phyloP scores from a whole-genome alignment of 2,113 vertebrate genomes.

The Colius striatus region DNA sequence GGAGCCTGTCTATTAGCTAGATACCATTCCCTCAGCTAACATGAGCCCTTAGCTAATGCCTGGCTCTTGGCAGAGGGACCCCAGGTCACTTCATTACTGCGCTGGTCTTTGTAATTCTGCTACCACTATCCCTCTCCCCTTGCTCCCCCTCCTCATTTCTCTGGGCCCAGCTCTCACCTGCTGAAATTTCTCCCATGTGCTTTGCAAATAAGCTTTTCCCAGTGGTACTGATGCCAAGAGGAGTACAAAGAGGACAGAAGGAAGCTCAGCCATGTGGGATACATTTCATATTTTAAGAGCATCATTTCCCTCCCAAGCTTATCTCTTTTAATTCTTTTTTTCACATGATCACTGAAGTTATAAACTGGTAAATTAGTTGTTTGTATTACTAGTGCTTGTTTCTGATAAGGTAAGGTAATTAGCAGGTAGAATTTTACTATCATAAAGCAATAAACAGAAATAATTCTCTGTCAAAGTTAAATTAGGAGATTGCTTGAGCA shows the following conservation, averaged over 20 bases:
- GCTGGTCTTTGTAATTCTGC: neutral
- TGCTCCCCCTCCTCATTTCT: neutral
- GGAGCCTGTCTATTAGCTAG: neutral
- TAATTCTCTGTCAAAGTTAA: neutral
- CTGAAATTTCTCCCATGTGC: rapidly evolving
- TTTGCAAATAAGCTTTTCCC: neutral
- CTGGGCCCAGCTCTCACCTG: neutral
- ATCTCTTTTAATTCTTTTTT: neutral
- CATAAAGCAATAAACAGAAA: neutral
- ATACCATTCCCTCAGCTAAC: neutral
- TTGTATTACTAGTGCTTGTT: neutral
- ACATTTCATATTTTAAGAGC: neutral
- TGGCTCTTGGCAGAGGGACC: neutral
- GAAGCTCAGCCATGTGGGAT: neutral
- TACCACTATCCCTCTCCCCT: neutral
- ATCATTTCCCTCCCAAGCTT: neutral
- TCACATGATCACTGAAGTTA: neutral
- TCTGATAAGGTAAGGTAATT: neutral
- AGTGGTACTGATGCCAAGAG: neutral
- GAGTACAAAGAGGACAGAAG: neutral
- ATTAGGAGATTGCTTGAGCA: neutral
- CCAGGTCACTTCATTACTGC: rapidly evolving
- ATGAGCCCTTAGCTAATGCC: neutral
- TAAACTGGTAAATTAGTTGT: neutral
- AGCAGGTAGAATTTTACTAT: neutral